Evolutionary conservation across 2,888 invertebrate species (phyloP), one percentile per base, ranked within the genome.

Genomic region (Himalopsyche japonica): DNA sequence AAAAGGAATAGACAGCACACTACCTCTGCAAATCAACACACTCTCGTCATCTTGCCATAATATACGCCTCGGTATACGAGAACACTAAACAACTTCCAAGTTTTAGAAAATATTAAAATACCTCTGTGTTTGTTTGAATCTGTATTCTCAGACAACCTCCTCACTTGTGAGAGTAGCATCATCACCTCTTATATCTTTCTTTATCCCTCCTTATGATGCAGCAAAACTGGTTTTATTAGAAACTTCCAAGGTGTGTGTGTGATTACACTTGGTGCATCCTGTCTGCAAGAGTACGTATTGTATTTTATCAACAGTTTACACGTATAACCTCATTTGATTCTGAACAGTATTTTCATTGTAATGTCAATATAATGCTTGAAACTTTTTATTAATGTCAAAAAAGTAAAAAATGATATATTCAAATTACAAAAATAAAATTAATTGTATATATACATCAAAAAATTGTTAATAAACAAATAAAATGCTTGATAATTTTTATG

Each of bases 1-100:
- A 86, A 86, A 82, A 81, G 87, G 82, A 86, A 79, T 85, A 85
- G 82, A 57, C 57, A 57, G 20, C n/a, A 57, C 57, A 57, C 57
- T 57, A 57, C 57, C 57, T 57, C 57, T 24, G 24, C 57, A 24
- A 20, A 57, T 57, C 20, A 57, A 57, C 57, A 20, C 24, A 57
- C 57, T 57, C 6, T 15, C 24, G 57, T 57, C 57, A 20, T 57
- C 57, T 57, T 57, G 57, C 24, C 24, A 57, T 57, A 57, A 57
- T 57, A 24, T 20, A 57, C 57, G 57, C 24, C 57, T 57, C 24
- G n/a, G 57, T n/a, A 57, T 57, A 57, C 20, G 20, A 15, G 43
- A 57, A 57, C 20, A 57, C 24, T 57, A 24, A 57, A 5, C 24
- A 5, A 57, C 57, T 20, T 57, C 20, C 20, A 20, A 20, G 57